Evolutionary conservation across 2,888 invertebrate species (phyloP), one percentile per base, ranked within the genome.

Genomic region (Monochamus alternatus): DNA sequence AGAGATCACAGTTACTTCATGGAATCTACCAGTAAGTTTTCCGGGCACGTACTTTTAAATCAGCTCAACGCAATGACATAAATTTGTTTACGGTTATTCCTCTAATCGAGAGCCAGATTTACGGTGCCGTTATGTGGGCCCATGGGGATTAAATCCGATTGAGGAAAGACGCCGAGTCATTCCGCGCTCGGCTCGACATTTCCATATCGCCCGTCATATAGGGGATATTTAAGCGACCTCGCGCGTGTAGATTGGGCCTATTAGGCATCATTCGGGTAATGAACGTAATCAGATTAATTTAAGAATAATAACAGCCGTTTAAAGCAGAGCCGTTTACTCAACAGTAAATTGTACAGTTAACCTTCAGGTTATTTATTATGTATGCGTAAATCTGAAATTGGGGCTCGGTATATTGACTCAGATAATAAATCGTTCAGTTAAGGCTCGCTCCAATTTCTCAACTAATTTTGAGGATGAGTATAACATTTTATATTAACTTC

Each of bases 21-120:
- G 38, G 38, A 38, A 38, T 38, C 38, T 38, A 38, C 38, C 4
- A 38, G 38, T 7, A 38, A 38, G 5, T 38, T 7, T 38, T 38
- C 38, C 7, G 5, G 38, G 38, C 38, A 38, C 38, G 38, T 22
- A 22, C 22, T 22, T 22, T 22, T 22, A 22, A 22, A 22, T 22
- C 22, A 38, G 7, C 38, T 2, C 38, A 38, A 38, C 2, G 38
- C 38, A 38, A 38, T 2, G 38, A 38, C 38, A 38, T 51, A 51
- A 51, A 51, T 51, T 51, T 51, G 51, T 51, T 51, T 51, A 51
- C 12, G 10, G n/a, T n/a, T 51, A 51, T 51, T 51, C 51, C n/a
- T 51, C 51, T 51, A 51, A 51, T 51, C 51, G 51, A 51, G 51
- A 51, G 51, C 51, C n/a, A 51, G 51, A 51, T 51, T 51, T 51